These are phyloP conservation scores for Hyposoter dolosus DNA, from an alignment of 2,888 invertebrate species.

Conservation along the genomic window DNA sequence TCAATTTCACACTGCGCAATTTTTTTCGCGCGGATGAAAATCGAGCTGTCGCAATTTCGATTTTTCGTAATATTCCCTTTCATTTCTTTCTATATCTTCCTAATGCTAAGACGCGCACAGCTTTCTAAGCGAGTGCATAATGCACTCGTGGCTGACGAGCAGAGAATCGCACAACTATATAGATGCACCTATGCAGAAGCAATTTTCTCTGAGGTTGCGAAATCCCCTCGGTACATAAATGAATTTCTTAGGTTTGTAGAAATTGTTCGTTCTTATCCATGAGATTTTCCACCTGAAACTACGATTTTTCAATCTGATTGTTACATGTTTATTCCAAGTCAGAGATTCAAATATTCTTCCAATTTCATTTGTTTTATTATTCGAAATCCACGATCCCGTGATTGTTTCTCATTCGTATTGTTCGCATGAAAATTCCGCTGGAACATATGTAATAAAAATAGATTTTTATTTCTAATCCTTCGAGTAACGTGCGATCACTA, in stretches of 20 bases:
- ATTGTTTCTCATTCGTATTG: not conserved
- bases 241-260: not conserved
- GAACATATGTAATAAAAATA: not conserved
- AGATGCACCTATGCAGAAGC: conserved; percentile 46
- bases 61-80: not conserved
- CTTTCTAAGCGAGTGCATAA: conserved; percentile 72
- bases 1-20: not conserved
- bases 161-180: conserved; percentile 28
- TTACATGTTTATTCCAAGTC: not conserved
- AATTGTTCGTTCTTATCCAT: not conserved
- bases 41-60: not conserved
- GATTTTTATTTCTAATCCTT: not conserved
- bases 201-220: conserved; percentile 64
- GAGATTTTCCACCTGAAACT: not conserved
- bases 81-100: conserved; percentile 6
- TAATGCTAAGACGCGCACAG: conserved; percentile 48
- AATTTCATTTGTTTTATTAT: not conserved
- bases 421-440: not conserved
- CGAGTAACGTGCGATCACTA: not conserved
- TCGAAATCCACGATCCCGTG: not conserved
- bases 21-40: conserved; percentile 4
- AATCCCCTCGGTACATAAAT: conserved; percentile 40
- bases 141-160: conserved; percentile 52
- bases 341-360: too few relatives aligned
- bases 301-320: not conserved